These are phyloP conservation scores for Heliornis fulica DNA, from an alignment of 2,113 vertebrate species.

Conservation along the genomic window DNA sequence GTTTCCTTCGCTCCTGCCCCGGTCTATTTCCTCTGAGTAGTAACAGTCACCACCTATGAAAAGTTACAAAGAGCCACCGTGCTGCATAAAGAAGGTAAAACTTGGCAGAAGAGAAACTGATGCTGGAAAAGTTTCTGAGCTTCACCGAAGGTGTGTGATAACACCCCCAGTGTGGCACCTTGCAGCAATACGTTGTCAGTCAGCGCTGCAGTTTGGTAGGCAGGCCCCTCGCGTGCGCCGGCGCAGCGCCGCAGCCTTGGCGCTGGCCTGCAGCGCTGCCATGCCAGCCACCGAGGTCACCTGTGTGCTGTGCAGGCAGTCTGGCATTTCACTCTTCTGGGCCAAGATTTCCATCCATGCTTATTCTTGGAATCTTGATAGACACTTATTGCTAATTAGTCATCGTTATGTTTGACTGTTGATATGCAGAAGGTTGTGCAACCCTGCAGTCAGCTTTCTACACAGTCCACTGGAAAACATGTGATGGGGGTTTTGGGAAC, in stretches of 20 bases:
- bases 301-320: neutral
- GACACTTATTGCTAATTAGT: slow-evolving; percentile 28
- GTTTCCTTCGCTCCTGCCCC: neutral
- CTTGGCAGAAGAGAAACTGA: neutral
- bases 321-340: neutral
- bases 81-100: neutral
- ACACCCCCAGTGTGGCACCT: neutral
- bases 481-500: too few species aligned
- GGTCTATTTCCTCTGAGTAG: neutral
- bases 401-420: slow-evolving; percentile 38
- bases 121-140: neutral
- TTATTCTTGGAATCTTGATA: neutral
- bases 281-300: neutral
- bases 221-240: too few species aligned
- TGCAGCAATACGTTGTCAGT: rapidly evolving
- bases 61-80: neutral
- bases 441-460: neutral
- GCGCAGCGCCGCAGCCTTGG: too few species aligned
- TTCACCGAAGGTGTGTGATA: too few species aligned
- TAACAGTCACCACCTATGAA: neutral
- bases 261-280: neutral
- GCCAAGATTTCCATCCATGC: slow-evolving; percentile 20
- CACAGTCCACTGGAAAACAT: neutral
- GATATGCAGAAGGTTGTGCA: slow-evolving; percentile 21
- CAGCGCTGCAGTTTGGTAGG: neutral